A percentile compares a stretch with the other conserved stretches of the same genome.
Conservation (phyloP, 2,113 vertebrate genomes). For the Empidonax traillii region DNA sequence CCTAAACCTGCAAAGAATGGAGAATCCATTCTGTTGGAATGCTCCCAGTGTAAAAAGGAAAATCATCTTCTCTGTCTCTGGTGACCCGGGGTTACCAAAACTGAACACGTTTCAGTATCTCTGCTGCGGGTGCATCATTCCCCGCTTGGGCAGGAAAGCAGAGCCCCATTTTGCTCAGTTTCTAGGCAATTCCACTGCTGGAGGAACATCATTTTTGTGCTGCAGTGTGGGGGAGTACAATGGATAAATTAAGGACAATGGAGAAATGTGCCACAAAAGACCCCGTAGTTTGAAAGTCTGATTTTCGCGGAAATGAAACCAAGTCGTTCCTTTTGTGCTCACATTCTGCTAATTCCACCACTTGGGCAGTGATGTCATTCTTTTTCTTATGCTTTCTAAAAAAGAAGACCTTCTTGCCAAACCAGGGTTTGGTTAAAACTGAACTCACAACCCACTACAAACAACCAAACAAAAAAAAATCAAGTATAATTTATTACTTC, state of each 20-base stretch:
- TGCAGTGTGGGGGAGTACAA: neutral
- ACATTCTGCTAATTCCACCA: neutral
- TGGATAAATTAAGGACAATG: neutral
- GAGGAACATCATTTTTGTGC: neutral
- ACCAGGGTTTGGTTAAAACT: neutral
- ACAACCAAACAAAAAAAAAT: neutral
- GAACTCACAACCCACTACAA: neutral
- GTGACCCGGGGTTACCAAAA: neutral
- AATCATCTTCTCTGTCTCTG: neutral
- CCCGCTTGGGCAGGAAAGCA: accelerated
- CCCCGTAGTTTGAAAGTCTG: neutral
- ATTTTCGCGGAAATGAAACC: neutral
- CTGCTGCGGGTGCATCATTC: accelerated
- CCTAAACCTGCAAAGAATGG: neutral
- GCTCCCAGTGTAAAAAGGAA: neutral
- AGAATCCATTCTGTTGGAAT: neutral
- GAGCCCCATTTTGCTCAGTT: neutral
- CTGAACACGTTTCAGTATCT: neutral
- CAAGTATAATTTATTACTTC: neutral
- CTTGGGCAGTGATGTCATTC: neutral
- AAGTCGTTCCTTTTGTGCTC: neutral
- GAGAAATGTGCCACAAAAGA: neutral
- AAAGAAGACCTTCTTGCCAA: neutral
- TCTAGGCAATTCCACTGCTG: neutral
- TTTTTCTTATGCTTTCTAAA: slow-evolving; percentile 10